Conservation (phyloP, 2,113 vertebrate genomes). For the Uropsilus gracilis region DNA sequence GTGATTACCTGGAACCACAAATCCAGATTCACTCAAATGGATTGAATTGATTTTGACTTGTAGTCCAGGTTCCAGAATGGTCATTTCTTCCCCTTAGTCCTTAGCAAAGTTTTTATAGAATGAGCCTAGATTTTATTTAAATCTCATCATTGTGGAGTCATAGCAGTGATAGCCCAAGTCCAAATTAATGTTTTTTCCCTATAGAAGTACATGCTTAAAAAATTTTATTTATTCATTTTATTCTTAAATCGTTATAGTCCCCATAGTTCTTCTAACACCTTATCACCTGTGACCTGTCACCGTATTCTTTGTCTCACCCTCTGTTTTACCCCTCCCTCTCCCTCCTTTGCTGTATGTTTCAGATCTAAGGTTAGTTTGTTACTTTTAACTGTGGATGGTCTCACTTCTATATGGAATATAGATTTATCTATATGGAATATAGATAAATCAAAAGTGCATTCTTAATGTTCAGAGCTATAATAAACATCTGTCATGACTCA, state of each 20-base stretch:
- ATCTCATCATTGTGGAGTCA: not conserved
- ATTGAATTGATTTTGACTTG: constrained; percentile 49
- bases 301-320: too few species aligned
- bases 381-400: too few species aligned
- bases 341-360: too few species aligned
- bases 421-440: too few species aligned
- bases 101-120: not conserved
- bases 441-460: not conserved
- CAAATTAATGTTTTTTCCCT: not conserved
- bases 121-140: constrained; percentile 43
- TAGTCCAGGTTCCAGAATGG: not conserved
- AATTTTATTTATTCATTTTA: too few species aligned
- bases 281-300: too few species aligned
- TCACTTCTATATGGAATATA: too few species aligned
- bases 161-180: not conserved
- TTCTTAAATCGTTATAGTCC: too few species aligned
- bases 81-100: not conserved
- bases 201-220: too few species aligned
- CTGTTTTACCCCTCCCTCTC: too few species aligned
- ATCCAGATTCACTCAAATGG: not conserved
- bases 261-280: too few species aligned
- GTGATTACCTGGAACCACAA: not conserved
- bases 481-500: not conserved
- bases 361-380: too few species aligned
- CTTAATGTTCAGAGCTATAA: not conserved